Evolutionary conservation across 2,888 invertebrate species (phyloP).

Genomic region (Microctonus aethiopoides): DNA sequence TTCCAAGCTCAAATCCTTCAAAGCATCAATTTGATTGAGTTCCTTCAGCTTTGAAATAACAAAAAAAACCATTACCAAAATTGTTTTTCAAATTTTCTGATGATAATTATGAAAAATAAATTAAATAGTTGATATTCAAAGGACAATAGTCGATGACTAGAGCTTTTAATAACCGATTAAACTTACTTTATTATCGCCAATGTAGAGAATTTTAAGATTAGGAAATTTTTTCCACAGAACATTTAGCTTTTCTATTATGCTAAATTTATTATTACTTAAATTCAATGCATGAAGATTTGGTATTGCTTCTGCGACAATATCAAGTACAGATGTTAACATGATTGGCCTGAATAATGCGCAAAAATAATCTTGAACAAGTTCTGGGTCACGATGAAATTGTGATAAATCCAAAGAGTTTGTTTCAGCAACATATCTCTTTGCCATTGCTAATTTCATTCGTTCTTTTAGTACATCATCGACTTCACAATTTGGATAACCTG

Average conservation of each 20-base stretch:
- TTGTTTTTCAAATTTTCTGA: background rate
- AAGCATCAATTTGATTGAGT: conserved; percentile 73
- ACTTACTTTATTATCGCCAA: conserved; percentile 83
- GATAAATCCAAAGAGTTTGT: conserved; percentile 83
- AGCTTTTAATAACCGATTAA: too few species aligned
- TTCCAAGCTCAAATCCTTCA: conserved; percentile 78
- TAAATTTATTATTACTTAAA: conserved; percentile 82
- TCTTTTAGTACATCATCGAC: conserved; percentile 75
- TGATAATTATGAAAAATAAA: too few species aligned
- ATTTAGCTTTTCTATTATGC: conserved; percentile 76
- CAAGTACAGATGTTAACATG: conserved; percentile 79
- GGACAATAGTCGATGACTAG: too few species aligned
- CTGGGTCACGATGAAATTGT: conserved; percentile 82
- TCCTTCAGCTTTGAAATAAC: conserved; percentile 73
- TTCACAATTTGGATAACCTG: conserved; percentile 48
- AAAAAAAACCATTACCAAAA: background rate
- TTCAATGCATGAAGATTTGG: conserved; percentile 85
- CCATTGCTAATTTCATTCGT: conserved; percentile 84
- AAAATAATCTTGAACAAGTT: conserved; percentile 76
- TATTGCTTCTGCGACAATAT: conserved; percentile 86
- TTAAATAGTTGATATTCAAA: too few species aligned
- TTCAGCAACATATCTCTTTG: conserved; percentile 78
- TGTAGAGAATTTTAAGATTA: conserved; percentile 81
- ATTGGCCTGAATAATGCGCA: conserved; percentile 80
- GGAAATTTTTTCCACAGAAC: conserved; percentile 76